phyloP scores from a whole-genome alignment of 2,888 invertebrate species.

The Eupsilia transversa region DNA sequence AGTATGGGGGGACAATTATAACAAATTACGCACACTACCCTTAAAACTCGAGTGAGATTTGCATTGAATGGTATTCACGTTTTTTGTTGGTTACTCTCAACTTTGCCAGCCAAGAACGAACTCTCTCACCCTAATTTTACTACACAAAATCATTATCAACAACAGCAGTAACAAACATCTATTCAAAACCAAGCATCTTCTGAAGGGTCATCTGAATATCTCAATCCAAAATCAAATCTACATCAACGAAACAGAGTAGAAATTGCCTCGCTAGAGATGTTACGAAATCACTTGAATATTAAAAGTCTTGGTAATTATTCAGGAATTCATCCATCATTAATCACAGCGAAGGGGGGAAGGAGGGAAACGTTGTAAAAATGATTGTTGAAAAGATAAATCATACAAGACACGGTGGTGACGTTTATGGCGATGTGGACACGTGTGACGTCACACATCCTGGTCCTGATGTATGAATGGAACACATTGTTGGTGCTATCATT shows the following conservation, averaged over 20 bases:
- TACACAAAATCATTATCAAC: constrained; percentile 53
- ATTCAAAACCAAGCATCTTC: constrained; percentile 68
- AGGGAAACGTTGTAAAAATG: constrained; percentile 89
- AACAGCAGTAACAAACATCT: constrained; percentile 64
- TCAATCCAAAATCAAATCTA: constrained; percentile 76
- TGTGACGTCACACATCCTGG: constrained; percentile 64
- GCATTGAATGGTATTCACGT: constrained; percentile 87
- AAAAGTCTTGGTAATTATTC: constrained; percentile 91
- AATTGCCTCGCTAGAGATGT: constrained; percentile 61
- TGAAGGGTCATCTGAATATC: constrained; percentile 85
- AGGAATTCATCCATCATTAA: constrained; percentile 91
- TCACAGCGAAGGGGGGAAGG: constrained; percentile 86
- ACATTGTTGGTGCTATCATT: constrained; percentile 79
- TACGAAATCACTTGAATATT: constrained; percentile 89
- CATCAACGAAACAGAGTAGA: constrained; percentile 65
- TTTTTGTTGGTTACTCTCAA: constrained; percentile 81
- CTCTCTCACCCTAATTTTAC: constrained; percentile 46
- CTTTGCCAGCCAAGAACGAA: constrained; percentile 62
- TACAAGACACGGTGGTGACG: constrained; percentile 86
- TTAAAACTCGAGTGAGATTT: constrained; percentile 90
- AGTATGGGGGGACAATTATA: constrained; percentile 86
- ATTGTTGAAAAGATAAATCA: constrained; percentile 90
- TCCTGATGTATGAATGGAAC: constrained; percentile 73
- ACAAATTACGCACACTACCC: constrained; percentile 90
- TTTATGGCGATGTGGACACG: constrained; percentile 80